These are phyloP conservation scores for Carcina quercana DNA, from an alignment of 2,888 invertebrate species.

Conservation along the genomic window DNA sequence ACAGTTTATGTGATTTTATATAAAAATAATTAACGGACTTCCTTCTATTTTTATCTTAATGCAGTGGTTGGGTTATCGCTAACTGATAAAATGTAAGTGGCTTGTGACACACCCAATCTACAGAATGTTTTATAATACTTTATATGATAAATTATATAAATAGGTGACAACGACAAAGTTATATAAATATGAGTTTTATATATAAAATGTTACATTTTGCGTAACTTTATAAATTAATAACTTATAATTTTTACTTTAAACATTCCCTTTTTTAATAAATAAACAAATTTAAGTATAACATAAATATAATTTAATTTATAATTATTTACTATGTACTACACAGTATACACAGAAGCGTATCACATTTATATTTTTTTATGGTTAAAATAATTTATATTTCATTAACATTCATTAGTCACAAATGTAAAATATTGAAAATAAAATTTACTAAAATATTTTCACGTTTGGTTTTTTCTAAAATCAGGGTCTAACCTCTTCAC, in stretches of 20 bases:
- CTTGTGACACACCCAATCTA: conserved; percentile 67
- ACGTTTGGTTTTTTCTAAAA: background rate
- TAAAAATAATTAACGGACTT: conserved; percentile 53
- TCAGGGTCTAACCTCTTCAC: conserved; percentile 38
- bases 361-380: background rate
- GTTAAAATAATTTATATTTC: background rate
- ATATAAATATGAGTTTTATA: background rate
- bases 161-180: background rate
- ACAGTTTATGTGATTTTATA: conserved; percentile 31
- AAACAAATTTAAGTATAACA: background rate
- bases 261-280: background rate
- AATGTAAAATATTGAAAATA: background rate
- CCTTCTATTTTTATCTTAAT: conserved; percentile 62
- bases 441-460: background rate
- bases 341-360: background rate
- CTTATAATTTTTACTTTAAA: background rate
- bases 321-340: too few species aligned
- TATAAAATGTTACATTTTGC: background rate
- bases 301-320: too few species aligned
- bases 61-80: conserved; percentile 65
- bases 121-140: conserved; percentile 40
- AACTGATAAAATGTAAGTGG: conserved; percentile 60
- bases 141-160: conserved; percentile 9
- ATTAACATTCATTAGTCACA: background rate
- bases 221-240: background rate